Conservation (phyloP, 1,140 invertebrate genomes). For the Charaxes varanes region DNA sequence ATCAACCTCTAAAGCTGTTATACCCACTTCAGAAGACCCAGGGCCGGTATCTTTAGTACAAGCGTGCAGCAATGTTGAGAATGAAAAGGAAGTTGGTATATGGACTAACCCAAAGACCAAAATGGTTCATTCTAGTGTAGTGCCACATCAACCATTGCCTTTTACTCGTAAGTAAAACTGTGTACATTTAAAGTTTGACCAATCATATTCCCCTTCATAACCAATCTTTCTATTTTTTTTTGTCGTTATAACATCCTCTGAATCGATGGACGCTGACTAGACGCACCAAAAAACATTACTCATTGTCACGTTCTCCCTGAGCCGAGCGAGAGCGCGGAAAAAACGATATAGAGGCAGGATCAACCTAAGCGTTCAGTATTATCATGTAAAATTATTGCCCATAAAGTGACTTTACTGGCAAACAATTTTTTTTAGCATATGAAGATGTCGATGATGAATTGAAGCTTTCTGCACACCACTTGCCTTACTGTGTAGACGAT, state of each 20-base stretch:
- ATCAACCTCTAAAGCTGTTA: constrained; percentile 48
- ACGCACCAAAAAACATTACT: too few species aligned
- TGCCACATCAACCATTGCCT: constrained; percentile 56
- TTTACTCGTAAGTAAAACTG: constrained; percentile 65
- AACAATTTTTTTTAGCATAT: constrained; percentile 40
- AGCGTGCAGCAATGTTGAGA: constrained; percentile 54
- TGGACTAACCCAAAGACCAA: constrained; percentile 71
- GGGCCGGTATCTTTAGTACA: constrained; percentile 60
- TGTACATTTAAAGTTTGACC: too few species aligned
- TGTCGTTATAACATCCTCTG: constrained; percentile 1
- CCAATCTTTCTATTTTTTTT: neutral
- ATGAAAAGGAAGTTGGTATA: constrained; percentile 69
- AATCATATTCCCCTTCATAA: too few species aligned
- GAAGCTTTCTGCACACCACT: constrained; percentile 60
- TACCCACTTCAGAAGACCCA: constrained; percentile 44
- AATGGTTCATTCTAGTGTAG: constrained; percentile 61
- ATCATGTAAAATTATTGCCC: too few species aligned
- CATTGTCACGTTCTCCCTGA: too few species aligned
- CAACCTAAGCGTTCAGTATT: too few species aligned
- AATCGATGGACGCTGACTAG: too few species aligned
- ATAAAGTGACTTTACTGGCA: too few species aligned
- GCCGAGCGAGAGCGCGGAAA: too few species aligned
- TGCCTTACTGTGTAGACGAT: constrained; percentile 74
- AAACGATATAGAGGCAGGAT: too few species aligned
- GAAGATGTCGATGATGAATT: constrained; percentile 77